Base-by-base conservation (phyloP, 2,888 invertebrate species). In the Epinotia brunnichana region DNA sequence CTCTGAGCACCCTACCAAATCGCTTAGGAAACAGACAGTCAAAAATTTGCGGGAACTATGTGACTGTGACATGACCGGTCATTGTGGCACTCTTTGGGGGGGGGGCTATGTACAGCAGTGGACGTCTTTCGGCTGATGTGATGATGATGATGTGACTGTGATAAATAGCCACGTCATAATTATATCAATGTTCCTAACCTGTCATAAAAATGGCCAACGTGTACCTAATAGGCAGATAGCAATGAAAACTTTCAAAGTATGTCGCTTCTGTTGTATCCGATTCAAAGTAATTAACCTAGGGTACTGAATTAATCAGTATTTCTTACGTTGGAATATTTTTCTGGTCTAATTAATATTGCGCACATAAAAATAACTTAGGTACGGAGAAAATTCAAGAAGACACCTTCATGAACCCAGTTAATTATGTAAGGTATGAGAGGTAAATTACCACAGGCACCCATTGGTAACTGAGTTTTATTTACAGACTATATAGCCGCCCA, bases 221-320 rank as follows among this genome's bases (percentile, higher is more conserved):
- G 1, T 9, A 29, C 5, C 24, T 24, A 3, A 29, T 9, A 35
- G 35, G 35, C 35, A 29, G 1, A 5, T 0, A 5, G 13, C 44
- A 13, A 44, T 15, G 10, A 51, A 17, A 51, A 51, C 5, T 15
- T 24, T 5, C 3, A 57, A n/a, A 24, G 29, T 17, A 15, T 17
- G 48, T 73, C 69, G 54, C 41, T 4, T 74, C 73, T 69, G 54
- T 4, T 41, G 29, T 21, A 53, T 3, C 15, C 1, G 13, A 21
- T 41, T 13, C 39, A 21, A 17, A 17, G 11, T 39, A n/a, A 62
- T 68, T 56, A 72, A 68, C 48, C 35, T 35, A 15, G 5, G 62
- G 51, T 62, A 19, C 48, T 62, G 68, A 72, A 62, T 72, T 73
- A 73, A 73, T 51, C 41, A 74, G 73, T 70, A 66, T 66, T 63